phyloP scores from a whole-genome alignment of 1,140 invertebrate genomes.

The Maconellicoccus hirsutus region DNA sequence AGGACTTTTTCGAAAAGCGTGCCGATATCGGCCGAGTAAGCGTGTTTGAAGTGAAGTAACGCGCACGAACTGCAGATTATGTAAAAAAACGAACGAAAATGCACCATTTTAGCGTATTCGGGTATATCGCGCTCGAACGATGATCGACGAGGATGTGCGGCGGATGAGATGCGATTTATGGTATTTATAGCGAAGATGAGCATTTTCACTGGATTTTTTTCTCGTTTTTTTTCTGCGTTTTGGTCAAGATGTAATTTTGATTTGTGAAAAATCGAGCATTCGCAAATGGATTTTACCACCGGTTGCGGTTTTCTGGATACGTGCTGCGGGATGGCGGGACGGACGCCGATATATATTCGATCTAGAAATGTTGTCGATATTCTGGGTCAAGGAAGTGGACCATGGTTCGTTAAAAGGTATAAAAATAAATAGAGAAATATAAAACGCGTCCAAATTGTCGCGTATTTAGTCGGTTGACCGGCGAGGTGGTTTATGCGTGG shows the following conservation, averaged over 20 bases:
- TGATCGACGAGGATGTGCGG: background rate
- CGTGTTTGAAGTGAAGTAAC: background rate
- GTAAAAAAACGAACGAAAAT: background rate
- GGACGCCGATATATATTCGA: background rate
- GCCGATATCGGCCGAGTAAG: background rate
- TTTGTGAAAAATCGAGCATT: background rate
- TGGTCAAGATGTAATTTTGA: background rate
- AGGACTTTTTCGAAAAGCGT: background rate
- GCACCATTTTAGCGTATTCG: too few relatives aligned
- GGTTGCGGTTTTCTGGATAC: background rate
- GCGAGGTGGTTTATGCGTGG: background rate
- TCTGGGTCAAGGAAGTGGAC: background rate
- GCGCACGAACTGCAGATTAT: background rate
- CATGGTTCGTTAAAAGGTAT: background rate
- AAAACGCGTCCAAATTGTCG: background rate
- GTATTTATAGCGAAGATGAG: background rate
- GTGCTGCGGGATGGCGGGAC: background rate
- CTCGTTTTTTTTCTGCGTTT: background rate
- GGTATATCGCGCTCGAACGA: too few relatives aligned
- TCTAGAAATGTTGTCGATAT: background rate
- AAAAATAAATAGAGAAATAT: background rate
- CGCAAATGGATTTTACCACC: background rate
- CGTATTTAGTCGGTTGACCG: background rate
- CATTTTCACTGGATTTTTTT: background rate
- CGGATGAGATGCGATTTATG: background rate